Evolutionary conservation across 2,797 vertebrate genomes (phyloP).

Genomic region (Cryptoblepharus egeriae): DNA sequence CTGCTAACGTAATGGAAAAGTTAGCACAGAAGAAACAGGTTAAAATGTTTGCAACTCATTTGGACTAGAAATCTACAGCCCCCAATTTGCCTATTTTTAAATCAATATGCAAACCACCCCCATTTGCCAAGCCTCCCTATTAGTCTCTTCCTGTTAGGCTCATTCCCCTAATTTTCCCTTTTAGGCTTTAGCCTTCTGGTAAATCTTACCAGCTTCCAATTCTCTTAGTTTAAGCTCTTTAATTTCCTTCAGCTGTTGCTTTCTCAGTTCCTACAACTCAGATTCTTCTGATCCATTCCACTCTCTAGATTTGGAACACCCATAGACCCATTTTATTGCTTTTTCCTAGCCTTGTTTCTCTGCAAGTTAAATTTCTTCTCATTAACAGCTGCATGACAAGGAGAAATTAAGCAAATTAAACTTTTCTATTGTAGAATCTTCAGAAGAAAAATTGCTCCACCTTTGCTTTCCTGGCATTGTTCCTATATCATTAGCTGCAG

Average conservation of each 20-base stretch:
- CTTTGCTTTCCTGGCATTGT: neutral
- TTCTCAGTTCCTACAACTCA: neutral
- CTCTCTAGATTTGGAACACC: neutral
- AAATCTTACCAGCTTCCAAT: neutral
- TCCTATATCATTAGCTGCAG: neutral
- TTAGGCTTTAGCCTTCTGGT: neutral
- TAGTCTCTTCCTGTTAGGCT: neutral
- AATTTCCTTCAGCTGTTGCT: neutral
- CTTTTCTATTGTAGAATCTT: neutral
- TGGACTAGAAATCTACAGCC: neutral
- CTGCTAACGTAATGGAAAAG: neutral
- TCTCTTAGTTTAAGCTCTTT: neutral
- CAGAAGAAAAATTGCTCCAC: neutral
- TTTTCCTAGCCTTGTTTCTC: neutral
- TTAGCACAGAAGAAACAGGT: neutral
- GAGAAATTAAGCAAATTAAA: neutral
- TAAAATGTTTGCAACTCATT: neutral
- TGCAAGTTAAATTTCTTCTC: neutral
- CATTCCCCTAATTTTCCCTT: neutral
- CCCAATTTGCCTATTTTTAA: neutral
- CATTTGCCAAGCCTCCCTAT: too few relatives aligned
- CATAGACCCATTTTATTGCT: neutral
- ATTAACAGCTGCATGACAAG: neutral
- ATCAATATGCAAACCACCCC: neutral
- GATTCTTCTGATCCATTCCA: neutral